These are phyloP conservation scores for Campoplex capitator DNA, from an alignment of 2,888 invertebrate species.

Conservation along the genomic window DNA sequence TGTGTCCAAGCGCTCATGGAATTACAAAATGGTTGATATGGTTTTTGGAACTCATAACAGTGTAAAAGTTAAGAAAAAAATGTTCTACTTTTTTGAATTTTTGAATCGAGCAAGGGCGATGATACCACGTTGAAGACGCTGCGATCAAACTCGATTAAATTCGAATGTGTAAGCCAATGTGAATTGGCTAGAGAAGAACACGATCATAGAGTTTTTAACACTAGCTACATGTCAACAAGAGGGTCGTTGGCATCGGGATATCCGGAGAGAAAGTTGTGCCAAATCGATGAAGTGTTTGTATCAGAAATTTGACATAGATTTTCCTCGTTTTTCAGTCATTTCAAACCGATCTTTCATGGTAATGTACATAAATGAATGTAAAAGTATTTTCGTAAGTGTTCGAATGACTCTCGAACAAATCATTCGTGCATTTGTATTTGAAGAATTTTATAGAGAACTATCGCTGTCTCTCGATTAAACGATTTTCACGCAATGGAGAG, in stretches of 20 bases:
- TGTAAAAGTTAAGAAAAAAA: not conserved
- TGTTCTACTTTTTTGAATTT: too few species aligned
- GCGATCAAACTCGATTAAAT: not conserved
- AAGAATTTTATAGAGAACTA: not conserved
- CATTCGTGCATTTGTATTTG: not conserved
- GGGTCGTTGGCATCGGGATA: conserved; percentile 44
- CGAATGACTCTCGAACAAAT: not conserved
- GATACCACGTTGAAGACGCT: not conserved
- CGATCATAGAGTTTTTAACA: conserved; percentile 22
- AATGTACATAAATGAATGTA: not conserved
- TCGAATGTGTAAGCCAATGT: conserved; percentile 23
- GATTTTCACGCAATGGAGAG: not conserved
- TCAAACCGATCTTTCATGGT: not conserved
- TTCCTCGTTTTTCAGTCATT: conserved; percentile 12
- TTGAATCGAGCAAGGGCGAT: not conserved
- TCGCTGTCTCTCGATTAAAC: not conserved
- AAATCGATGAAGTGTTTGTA: conserved; percentile 39
- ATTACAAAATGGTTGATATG: not conserved
- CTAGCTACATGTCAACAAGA: not conserved
- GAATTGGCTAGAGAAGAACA: conserved; percentile 25
- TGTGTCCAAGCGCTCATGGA: not conserved
- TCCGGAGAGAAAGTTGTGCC: conserved; percentile 61
- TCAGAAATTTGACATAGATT: conserved; percentile 22
- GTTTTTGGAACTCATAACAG: not conserved
- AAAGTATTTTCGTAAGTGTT: not conserved